phyloP scores from a whole-genome alignment of 2,888 invertebrate genomes.

The Brassicogethes aeneus region DNA sequence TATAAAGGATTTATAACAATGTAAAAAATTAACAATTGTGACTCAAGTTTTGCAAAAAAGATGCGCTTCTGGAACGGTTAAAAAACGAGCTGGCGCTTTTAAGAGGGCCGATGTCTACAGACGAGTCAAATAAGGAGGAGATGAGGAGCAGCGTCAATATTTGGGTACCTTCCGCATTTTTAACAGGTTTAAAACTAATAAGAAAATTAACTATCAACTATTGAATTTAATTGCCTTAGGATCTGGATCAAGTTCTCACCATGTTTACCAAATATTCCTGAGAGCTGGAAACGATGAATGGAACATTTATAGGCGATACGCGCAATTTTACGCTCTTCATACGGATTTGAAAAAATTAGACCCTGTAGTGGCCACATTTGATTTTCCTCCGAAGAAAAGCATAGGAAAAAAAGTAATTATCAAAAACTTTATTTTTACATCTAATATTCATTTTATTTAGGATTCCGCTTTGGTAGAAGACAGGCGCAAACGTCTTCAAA shows the following conservation, averaged over 20 bases:
- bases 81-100: constrained; percentile 56
- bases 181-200: too few relatives aligned
- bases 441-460: constrained; percentile 35
- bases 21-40: too few relatives aligned
- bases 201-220: constrained; percentile 4
- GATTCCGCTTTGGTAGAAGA: constrained; percentile 81
- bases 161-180: constrained; percentile 82
- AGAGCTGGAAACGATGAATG: constrained; percentile 84
- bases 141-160: constrained; percentile 58
- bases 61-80: constrained; percentile 49
- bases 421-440: too few relatives aligned
- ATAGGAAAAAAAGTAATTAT: constrained; percentile 85
- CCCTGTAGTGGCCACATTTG: constrained; percentile 67
- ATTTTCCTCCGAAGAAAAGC: constrained; percentile 93
- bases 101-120: constrained; percentile 51
- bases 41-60: constrained; percentile 56
- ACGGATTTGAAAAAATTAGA: constrained; percentile 76
- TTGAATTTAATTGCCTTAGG: constrained; percentile 33
- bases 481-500: constrained; percentile 74
- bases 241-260: constrained; percentile 65
- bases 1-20: too few relatives aligned
- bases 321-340: constrained; percentile 84
- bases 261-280: constrained; percentile 79
- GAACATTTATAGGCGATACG: constrained; percentile 92
- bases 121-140: constrained; percentile 38